Conservation (phyloP, 2,888 invertebrate genomes). For the Molanna angustata region DNA sequence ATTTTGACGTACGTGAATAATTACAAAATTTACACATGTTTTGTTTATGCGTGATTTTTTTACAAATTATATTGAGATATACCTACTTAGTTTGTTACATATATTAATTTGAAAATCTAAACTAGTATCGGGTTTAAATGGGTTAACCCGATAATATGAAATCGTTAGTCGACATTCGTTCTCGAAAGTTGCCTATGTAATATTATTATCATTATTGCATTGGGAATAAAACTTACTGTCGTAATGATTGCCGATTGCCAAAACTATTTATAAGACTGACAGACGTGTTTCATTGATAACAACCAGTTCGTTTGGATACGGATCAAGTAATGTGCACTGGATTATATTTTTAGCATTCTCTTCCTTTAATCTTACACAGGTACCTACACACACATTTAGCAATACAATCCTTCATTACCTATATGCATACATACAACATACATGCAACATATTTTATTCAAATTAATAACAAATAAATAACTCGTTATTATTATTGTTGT, state of each 20-base stretch:
- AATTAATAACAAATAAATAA: too few species aligned
- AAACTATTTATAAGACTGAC: background rate
- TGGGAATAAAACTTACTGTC: too few species aligned
- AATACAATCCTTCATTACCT: background rate
- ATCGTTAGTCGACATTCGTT: constrained; percentile 1
- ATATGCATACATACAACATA: background rate
- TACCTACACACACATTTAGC: too few species aligned
- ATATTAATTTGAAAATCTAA: background rate
- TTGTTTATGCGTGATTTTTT: too few species aligned
- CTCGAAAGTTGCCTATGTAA: constrained; percentile 6
- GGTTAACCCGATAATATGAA: background rate
- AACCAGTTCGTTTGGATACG: background rate
- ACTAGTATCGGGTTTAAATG: background rate
- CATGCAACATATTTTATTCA: too few species aligned
- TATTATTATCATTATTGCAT: background rate
- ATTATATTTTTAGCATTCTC: too few species aligned
- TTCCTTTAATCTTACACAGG: too few species aligned
- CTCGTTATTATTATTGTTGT: too few species aligned
- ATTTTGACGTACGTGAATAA: too few species aligned
- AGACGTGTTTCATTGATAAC: background rate
- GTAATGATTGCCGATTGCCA: constrained; percentile 3
- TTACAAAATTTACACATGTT: too few species aligned
- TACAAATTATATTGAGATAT: too few species aligned
- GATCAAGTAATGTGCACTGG: background rate
- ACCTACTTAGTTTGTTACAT: too few species aligned